Evolutionary conservation across 2,888 invertebrate species (phyloP), one percentile per base, ranked within the genome.

Genomic region (Eutolmus rufibarbis): DNA sequence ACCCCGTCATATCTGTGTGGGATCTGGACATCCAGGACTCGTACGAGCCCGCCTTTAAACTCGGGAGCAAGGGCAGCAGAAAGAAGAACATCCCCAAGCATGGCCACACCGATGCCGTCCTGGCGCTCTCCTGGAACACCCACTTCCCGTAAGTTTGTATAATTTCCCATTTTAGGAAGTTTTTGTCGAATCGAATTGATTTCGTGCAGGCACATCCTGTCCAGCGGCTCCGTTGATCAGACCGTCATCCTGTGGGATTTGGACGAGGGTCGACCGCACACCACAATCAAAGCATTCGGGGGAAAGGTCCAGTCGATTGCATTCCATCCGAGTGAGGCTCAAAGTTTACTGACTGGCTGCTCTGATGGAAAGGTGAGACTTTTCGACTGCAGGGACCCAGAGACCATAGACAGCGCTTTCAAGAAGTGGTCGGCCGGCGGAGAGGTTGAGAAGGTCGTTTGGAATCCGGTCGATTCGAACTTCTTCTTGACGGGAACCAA

Each of bases 1-100:
- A 96, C 89, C 96, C 98, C 0, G 94, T 97, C 74, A 98, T 99
- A 87, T 97, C 98, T 90, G 95, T 99, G n/a, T 99, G 99, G 98
- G 98, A 99, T 93, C 93, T 99, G 74, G 99, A 99, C 93, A 94
- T 99, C 88, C 96, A 98, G 89, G 97, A 99, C 91, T 96, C 96
- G 87, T 93, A 98, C 66, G 98, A 98, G 91, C 98, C 99, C 0
- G 96, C 96, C 0, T 97, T 96, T 91, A 96, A 95, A 89, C 94
- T 99, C 37, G 97, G 97, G 7, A 94, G 94, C 89, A 96, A 95
- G 90, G 94, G 95, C 2, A 96, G 94, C 91, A 96, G 95, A 90
- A 97, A 96, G 92, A 96, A 95, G 90, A 95, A 95, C 89, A 95
- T 94, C 51, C 94, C 94, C 90, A 93, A 94, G 23, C 91, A 94